Conservation (phyloP, 2,888 invertebrate species). For the Acrobeloides nanus region DNA sequence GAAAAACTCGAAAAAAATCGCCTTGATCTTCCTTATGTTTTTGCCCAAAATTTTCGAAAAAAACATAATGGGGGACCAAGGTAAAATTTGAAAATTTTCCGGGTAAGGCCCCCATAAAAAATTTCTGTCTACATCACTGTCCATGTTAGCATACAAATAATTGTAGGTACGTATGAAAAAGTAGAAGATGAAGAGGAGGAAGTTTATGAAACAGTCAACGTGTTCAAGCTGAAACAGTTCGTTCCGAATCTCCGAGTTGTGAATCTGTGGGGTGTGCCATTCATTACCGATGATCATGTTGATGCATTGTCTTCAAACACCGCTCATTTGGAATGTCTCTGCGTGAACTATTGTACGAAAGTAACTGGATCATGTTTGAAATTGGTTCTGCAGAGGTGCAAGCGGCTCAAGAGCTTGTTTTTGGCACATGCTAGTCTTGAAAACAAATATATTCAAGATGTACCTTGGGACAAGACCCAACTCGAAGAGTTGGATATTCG, state of each 20-base stretch:
- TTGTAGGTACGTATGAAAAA: conserved; percentile 83
- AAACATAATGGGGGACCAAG: too few relatives aligned
- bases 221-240: conserved; percentile 93
- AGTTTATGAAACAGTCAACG: conserved; percentile 96
- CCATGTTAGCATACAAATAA: conserved; percentile 1
- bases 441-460: conserved; percentile 84
- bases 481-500: conserved; percentile 91
- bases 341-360: conserved; percentile 91
- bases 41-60: too few relatives aligned
- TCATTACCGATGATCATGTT: conserved; percentile 84
- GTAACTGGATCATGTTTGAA: conserved; percentile 92
- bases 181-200: conserved; percentile 98
- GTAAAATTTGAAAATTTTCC: too few relatives aligned
- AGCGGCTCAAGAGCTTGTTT: conserved; percentile 79
- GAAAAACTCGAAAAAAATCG: too few relatives aligned
- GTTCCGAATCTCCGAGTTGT: conserved; percentile 94
- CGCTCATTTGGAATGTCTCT: conserved; percentile 80
- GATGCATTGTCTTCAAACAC: conserved; percentile 71
- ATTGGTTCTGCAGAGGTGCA: conserved; percentile 82
- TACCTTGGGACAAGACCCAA: conserved; percentile 90
- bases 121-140: too few relatives aligned
- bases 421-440: conserved; percentile 96
- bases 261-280: conserved; percentile 83
- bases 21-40: too few relatives aligned
- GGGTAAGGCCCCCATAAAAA: too few relatives aligned